These are phyloP conservation scores for Andrena hattorfiana DNA, from an alignment of 2,888 invertebrate species.

Conservation along the genomic window DNA sequence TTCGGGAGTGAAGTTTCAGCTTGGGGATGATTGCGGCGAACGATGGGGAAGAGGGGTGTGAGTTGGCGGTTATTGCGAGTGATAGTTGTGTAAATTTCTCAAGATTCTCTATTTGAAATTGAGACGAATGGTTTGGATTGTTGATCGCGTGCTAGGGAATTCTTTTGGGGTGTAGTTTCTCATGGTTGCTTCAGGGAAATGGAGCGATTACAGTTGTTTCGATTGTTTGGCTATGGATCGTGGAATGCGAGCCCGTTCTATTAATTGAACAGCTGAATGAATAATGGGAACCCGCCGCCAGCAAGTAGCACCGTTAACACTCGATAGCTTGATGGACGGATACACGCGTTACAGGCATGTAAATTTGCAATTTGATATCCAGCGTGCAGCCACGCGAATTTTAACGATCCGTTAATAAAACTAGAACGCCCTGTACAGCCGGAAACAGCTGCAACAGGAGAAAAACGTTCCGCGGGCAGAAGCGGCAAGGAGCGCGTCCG, in stretches of 20 bases:
- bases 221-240: no score
- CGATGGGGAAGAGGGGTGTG: not conserved
- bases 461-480: not conserved
- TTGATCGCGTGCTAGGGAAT: no score
- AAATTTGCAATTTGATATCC: constrained; percentile 5
- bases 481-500: not conserved
- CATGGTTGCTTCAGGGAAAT: no score
- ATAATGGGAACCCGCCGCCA: not conserved
- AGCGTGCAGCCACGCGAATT: not conserved
- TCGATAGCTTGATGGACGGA: not conserved
- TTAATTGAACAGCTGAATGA: not conserved
- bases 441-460: not conserved
- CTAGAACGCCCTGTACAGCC: not conserved
- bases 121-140: no score
- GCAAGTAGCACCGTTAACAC: not conserved
- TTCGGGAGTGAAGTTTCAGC: not conserved
- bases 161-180: no score
- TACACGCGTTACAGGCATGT: not conserved
- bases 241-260: not conserved
- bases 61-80: no score
- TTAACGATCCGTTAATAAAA: constrained; percentile 18
- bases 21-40: not conserved
- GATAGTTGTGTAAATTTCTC: no score
- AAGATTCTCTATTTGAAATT: no score
- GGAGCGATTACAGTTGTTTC: no score